These are phyloP conservation scores for Malthinus seriepunctatus DNA, from an alignment of 2,888 invertebrate species.

Conservation along the genomic window DNA sequence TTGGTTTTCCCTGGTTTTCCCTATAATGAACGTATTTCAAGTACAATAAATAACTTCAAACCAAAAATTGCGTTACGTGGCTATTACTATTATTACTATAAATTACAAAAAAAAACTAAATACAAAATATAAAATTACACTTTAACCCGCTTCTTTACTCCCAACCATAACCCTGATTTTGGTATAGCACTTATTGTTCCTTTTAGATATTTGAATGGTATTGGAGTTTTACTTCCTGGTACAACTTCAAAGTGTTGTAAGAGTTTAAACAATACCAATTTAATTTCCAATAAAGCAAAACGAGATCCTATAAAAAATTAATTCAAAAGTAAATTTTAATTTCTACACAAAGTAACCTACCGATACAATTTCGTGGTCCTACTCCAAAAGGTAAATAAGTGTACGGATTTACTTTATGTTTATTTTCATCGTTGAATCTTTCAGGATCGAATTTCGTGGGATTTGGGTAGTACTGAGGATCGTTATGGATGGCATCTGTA, in stretches of 20 bases:
- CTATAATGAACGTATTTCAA: no score
- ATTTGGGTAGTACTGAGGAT: constrained; percentile 41
- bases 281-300: background rate
- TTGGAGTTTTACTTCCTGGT: background rate
- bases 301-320: background rate
- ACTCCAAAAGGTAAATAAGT: constrained; percentile 50
- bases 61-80: no score
- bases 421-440: constrained; percentile 59
- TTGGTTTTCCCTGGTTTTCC: no score
- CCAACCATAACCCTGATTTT: background rate
- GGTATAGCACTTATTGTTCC: background rate
- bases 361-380: constrained; percentile 67
- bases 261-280: background rate
- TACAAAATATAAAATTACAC: no score
- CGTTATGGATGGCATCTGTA: constrained; percentile 38
- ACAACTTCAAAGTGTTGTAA: background rate
- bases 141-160: background rate
- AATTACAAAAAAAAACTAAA: no score
- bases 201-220: background rate
- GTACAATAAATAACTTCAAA: no score
- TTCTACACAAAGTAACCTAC: constrained; percentile 39
- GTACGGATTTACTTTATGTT: constrained; percentile 54
- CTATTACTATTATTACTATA: no score
- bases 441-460: constrained; percentile 48
- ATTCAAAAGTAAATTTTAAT: background rate